phyloP scores from a whole-genome alignment of 2,888 invertebrate genomes.

The Rhingia campestris region DNA sequence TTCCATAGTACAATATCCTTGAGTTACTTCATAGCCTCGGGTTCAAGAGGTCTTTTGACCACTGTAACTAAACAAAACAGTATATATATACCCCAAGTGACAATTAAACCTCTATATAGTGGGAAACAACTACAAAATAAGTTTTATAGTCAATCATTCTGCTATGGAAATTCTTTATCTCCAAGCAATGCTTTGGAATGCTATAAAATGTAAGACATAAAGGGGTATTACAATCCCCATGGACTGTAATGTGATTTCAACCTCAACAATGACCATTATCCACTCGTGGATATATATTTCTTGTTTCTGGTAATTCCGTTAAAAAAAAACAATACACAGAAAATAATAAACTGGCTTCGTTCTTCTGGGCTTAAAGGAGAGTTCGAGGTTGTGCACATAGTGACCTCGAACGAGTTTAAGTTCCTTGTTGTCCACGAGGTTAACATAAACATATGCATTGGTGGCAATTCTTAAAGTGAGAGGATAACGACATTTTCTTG shows the following conservation, averaged over 20 bases:
- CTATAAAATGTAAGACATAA: conserved; percentile 18
- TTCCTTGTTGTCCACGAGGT: conserved; percentile 54
- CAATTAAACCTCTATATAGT: conserved; percentile 11
- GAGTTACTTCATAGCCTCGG: conserved; percentile 2
- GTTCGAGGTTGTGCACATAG: conserved; percentile 53
- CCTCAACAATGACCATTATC: conserved; percentile 54
- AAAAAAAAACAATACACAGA: no score
- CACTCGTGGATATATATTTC: conserved; percentile 37
- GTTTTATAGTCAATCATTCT: conserved; percentile 29
- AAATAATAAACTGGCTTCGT: conserved; percentile 2
- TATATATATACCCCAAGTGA: neutral
- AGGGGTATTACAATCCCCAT: conserved; percentile 48
- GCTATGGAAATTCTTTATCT: conserved; percentile 55
- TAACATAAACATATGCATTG: conserved; percentile 8
- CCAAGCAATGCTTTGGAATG: conserved; percentile 31
- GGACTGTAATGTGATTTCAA: conserved; percentile 42
- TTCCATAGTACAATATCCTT: conserved; percentile 23
- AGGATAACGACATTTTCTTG: conserved; percentile 67
- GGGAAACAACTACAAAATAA: conserved; percentile 2
- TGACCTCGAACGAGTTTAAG: conserved; percentile 69
- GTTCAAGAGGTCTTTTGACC: conserved; percentile 1
- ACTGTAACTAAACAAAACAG: neutral
- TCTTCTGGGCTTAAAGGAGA: conserved; percentile 53
- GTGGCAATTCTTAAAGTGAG: conserved; percentile 50
- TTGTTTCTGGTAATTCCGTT: conserved; percentile 32